phyloP scores from a whole-genome alignment of 1,140 invertebrate genomes.

The Triops longicaudatus region DNA sequence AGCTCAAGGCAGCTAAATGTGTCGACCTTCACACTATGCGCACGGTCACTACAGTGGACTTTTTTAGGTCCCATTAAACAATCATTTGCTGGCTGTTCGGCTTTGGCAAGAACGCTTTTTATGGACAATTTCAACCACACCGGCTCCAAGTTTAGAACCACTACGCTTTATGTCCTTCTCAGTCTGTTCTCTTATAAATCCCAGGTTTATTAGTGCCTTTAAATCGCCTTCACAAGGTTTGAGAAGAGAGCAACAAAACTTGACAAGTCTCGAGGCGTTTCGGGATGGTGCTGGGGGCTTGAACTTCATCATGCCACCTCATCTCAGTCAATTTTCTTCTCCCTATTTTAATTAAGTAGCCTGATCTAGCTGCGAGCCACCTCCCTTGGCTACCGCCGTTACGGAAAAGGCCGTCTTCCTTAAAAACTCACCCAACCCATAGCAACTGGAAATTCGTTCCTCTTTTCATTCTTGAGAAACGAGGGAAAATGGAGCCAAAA shows the following conservation, averaged over 20 bases:
- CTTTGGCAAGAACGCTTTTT: not conserved
- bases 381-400: conserved; percentile 2
- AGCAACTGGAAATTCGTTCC: not conserved
- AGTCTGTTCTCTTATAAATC: not conserved
- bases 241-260: not conserved
- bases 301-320: conserved; percentile 14
- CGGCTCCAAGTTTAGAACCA: not conserved
- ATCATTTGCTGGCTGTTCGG: not conserved
- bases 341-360: conserved; percentile 12
- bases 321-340: conserved; percentile 12
- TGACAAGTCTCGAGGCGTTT: not conserved
- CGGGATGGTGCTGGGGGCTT: conserved; percentile 6
- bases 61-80: no score
- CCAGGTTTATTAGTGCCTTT: not conserved
- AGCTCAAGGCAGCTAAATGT: no score
- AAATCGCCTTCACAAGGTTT: not conserved
- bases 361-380: conserved; percentile 4
- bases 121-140: not conserved
- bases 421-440: not conserved
- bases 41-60: no score
- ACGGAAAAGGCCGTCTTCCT: not conserved
- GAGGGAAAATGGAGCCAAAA: not conserved
- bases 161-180: not conserved
- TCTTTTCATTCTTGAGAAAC: not conserved
- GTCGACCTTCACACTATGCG: no score